Evolutionary conservation across 2,113 vertebrate species (phyloP).

Genomic region (Sclerurus mexicanus): DNA sequence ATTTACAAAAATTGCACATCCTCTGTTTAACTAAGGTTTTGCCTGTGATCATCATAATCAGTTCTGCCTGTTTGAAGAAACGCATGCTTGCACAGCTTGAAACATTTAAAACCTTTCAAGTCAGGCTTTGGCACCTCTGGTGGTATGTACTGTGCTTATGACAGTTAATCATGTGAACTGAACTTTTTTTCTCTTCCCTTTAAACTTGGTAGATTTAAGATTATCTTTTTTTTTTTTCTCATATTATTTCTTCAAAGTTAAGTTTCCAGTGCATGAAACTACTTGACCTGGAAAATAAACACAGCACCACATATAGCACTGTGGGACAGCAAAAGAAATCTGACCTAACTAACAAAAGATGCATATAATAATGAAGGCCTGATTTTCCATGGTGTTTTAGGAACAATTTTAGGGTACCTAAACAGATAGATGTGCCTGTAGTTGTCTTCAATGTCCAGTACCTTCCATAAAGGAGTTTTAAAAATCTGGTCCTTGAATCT

Average conservation of each 20-base stretch:
- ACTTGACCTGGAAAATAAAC: constrained; percentile 50
- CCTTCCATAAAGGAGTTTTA: not conserved
- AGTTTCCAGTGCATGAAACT: constrained; percentile 46
- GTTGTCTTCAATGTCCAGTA: not conserved
- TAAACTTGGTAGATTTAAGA: constrained; percentile 60
- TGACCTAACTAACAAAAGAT: not conserved
- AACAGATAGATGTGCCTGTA: not conserved
- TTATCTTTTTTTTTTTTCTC: constrained; percentile 4
- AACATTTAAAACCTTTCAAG: constrained; percentile 73
- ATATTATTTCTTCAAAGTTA: constrained; percentile 61
- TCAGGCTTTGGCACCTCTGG: constrained; percentile 61
- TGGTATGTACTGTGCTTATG: constrained; percentile 61
- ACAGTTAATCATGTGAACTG: constrained; percentile 72
- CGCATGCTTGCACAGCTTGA: constrained; percentile 70
- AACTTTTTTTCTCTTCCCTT: constrained; percentile 48
- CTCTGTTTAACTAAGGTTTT: constrained; percentile 62
- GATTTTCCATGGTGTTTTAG: not conserved
- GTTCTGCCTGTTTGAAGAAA: constrained; percentile 65
- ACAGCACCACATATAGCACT: not conserved
- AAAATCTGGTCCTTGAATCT: not conserved
- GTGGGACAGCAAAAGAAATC: not conserved
- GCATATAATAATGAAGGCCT: not conserved
- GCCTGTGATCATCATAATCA: constrained; percentile 57
- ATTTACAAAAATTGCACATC: constrained; percentile 58
- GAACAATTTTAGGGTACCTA: not conserved